phyloP scores from a whole-genome alignment of 2,113 vertebrate genomes.

The Ptyas mucosa region DNA sequence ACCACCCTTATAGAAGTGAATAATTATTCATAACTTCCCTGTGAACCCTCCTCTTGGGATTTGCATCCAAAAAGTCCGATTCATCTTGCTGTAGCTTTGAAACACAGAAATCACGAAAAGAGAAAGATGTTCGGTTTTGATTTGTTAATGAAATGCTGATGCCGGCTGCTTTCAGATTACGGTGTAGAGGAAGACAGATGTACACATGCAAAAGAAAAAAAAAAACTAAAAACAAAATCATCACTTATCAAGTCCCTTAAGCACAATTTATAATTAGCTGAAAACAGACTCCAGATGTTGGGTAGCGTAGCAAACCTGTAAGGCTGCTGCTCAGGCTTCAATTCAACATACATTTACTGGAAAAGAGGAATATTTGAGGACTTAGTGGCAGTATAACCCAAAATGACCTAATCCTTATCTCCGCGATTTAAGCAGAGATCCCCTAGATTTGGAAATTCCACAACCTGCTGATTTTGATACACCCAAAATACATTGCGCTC shows the following conservation, averaged over 20 bases:
- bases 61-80: neutral
- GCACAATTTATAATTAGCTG: neutral
- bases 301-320: neutral
- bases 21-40: neutral
- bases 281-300: neutral
- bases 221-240: neutral
- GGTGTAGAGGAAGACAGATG: neutral
- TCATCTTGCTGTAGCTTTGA: neutral
- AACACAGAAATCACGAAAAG: neutral
- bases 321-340: neutral
- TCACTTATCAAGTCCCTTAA: neutral
- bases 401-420: no score
- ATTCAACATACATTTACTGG: neutral
- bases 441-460: neutral
- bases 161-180: neutral
- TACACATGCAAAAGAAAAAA: neutral
- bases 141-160: neutral
- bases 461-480: neutral
- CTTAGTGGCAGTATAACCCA: neutral
- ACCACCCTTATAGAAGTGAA: neutral
- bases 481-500: neutral
- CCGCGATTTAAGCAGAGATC: neutral
- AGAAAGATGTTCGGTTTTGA: neutral
- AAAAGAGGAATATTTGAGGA: neutral
- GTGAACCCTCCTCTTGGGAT: neutral